Evolutionary conservation across 2,888 invertebrate genomes (phyloP), one percentile per base, ranked within the genome.

Genomic region (Polyommatus iphigenia): DNA sequence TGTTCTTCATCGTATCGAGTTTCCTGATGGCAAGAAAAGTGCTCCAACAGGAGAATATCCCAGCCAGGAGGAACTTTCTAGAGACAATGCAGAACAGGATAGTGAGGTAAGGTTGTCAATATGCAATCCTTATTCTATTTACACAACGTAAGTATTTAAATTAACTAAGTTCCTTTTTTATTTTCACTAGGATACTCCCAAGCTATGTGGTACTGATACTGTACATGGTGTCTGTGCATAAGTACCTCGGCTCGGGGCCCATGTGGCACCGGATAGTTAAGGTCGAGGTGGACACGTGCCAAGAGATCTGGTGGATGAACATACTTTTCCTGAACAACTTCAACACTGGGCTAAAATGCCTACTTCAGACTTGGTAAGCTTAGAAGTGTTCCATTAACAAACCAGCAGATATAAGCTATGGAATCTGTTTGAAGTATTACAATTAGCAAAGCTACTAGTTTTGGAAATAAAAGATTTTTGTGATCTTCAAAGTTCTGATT

Each of bases 1-100:
- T 92, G 79, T 93, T 93, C 88, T 93, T 93, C 87, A 84, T 92
- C 59, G 91, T 93, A 92, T 90, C 93, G 1, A 89, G 90, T 78
- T 93, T 93, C 86, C 87, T 93, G 81, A 87, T 93, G 79, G 91
- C 93, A 1, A 89, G 92, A 85, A 93, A 93, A 85, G 82, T 92
- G 82, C 87, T 93, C 80, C 85, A 85, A 82, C 87, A 89, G 32
- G 83, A 85, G 15, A 83, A 85, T 2, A 80, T 80, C 18, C 81
- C 82, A 41, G 80, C 85, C 0, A n/a, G 88, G n/a, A 80, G 83
- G 59, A 91, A 90, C 24, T 90, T 91, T 85, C 79, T 84, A 20
- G 84, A 86, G 10, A 92, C 91, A 59, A 90, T 93, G 89, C 3
- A 91, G 71, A 91, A 93, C 79, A 88, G 93, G 80, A 85, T 93